Conservation (phyloP, 2,888 invertebrate species). For the Trachelus troglodyta region DNA sequence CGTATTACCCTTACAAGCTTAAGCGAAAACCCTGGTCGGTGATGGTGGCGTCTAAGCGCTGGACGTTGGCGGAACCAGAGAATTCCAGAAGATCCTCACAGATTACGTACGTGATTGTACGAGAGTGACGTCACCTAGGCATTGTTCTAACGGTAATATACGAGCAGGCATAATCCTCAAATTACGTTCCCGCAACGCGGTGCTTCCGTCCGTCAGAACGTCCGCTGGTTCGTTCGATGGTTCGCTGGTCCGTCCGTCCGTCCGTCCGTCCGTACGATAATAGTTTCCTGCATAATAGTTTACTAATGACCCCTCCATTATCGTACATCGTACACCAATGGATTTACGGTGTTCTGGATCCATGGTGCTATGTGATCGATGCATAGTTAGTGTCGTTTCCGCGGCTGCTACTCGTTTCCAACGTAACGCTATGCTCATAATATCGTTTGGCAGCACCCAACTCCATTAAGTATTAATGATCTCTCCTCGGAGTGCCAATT, state of each 20-base stretch:
- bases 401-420: not conserved
- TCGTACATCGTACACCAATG: conserved; percentile 15
- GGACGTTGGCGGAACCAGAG: conserved; percentile 16
- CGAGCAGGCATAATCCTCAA: conserved; percentile 55
- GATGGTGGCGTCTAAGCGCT: conserved; percentile 2
- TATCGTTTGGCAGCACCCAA: not conserved
- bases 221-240: conserved; percentile 27
- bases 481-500: not conserved
- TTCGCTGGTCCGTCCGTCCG: conserved; percentile 18
- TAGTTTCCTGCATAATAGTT: conserved; percentile 51
- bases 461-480: not conserved
- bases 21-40: conserved; percentile 20
- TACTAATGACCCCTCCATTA: conserved; percentile 42
- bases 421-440: not conserved
- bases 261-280: conserved; percentile 32
- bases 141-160: conserved; percentile 56
- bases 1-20: conserved; percentile 32
- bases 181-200: conserved; percentile 51
- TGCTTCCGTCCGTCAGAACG: conserved; percentile 37
- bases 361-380: not conserved
- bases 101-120: conserved; percentile 56
- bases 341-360: conserved; percentile 8
- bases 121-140: conserved; percentile 42
- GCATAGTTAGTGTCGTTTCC: not conserved
- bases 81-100: conserved; percentile 50